These are phyloP conservation scores for Nemurella pictetii DNA, from an alignment of 2,888 invertebrate species.

Conservation along the genomic window DNA sequence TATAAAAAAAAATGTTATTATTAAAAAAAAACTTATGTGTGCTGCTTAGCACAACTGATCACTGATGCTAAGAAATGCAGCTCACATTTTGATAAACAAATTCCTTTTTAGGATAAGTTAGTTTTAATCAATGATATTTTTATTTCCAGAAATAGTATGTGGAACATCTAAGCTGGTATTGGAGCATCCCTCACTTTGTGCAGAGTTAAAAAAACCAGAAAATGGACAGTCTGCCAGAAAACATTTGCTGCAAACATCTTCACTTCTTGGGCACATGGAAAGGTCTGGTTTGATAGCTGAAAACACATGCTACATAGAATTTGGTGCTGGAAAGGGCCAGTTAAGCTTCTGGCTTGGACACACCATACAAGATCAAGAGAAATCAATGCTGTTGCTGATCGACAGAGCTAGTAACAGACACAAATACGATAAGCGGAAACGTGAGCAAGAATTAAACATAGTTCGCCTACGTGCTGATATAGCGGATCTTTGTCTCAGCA, in stretches of 20 bases:
- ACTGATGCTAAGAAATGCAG: too few relatives aligned
- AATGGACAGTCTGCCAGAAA: conserved; percentile 67
- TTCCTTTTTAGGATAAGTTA: background rate
- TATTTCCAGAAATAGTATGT: conserved; percentile 38
- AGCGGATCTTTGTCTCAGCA: conserved; percentile 69
- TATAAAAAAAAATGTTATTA: background rate
- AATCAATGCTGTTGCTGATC: conserved; percentile 68
- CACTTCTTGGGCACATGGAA: conserved; percentile 71
- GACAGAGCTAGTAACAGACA: conserved; percentile 82
- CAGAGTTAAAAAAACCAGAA: conserved; percentile 57
- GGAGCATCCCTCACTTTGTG: conserved; percentile 54
- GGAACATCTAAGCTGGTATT: conserved; percentile 52
- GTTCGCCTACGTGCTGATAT: conserved; percentile 79
- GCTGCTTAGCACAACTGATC: too few relatives aligned
- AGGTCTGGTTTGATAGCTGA: conserved; percentile 61
- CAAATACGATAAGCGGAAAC: conserved; percentile 69
- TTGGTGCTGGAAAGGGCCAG: conserved; percentile 89
- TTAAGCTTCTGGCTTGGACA: conserved; percentile 76
- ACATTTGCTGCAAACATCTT: conserved; percentile 78
- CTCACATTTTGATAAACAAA: background rate
- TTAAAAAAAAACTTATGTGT: too few relatives aligned
- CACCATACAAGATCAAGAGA: conserved; percentile 57
- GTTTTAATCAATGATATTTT: background rate
- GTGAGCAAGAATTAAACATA: conserved; percentile 56
- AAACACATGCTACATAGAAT: conserved; percentile 76